Percentiles rank a stretch among this genome's conserved stretches.
These are phyloP conservation scores for Leptopterna dolabrata DNA, from an alignment of 2,888 invertebrate genomes.

Conservation along the genomic window DNA sequence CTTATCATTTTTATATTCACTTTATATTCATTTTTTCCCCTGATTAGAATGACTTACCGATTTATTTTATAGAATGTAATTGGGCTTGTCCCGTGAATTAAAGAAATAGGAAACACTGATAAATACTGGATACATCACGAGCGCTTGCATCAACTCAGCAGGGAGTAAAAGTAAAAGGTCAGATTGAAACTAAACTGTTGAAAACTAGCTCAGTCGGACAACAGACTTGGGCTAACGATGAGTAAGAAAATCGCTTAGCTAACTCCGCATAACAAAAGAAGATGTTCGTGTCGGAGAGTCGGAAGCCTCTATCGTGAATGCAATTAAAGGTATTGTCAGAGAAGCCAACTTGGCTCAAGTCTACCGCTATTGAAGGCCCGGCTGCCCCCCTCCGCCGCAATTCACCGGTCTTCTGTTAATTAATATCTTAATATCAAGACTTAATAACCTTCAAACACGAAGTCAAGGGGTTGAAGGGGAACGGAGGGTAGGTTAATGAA, in stretches of 20 bases:
- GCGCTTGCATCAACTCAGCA: too few relatives aligned
- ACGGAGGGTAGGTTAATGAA: conserved; percentile 48
- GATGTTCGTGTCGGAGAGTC: not conserved
- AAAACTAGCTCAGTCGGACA: not conserved
- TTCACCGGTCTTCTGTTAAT: conserved; percentile 43
- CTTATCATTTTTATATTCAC: too few relatives aligned
- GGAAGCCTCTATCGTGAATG: conserved; percentile 22
- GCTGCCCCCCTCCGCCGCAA: not conserved
- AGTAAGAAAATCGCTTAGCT: not conserved
- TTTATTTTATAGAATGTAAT: too few relatives aligned
- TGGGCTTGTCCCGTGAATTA: too few relatives aligned
- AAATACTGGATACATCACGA: too few relatives aligned
- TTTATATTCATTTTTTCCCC: too few relatives aligned
- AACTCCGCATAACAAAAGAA: not conserved
- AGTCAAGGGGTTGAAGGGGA: not conserved
- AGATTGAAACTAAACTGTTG: not conserved
- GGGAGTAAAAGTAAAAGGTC: not conserved
- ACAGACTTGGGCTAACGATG: not conserved
- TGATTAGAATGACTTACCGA: too few relatives aligned
- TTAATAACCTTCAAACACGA: conserved; percentile 54
- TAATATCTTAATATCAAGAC: conserved; percentile 54
- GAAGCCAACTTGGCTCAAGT: conserved; percentile 30
- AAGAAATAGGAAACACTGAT: too few relatives aligned
- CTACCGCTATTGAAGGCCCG: conserved; percentile 6
- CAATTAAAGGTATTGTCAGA: conserved; percentile 35